Percentiles rank a stretch among this genome's conserved stretches.
Conservation (phyloP, 1,140 invertebrate genomes). For the Diorhabda elongata region DNA sequence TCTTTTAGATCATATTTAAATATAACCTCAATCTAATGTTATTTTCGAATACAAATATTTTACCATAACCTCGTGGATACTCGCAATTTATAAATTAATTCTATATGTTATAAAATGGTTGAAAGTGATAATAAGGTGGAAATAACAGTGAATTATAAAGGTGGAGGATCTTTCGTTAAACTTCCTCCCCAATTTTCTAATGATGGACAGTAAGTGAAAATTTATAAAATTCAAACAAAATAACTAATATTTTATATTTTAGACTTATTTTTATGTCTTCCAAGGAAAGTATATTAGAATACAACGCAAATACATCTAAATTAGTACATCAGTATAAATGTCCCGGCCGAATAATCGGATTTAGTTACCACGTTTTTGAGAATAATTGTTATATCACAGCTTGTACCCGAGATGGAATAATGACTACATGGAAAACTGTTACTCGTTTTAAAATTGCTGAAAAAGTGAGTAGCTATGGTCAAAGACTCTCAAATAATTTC, state of each 20-base stretch:
- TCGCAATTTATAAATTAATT: background rate
- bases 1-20: no score
- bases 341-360: constrained; percentile 50
- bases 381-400: constrained; percentile 51
- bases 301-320: constrained; percentile 55
- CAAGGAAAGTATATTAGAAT: constrained; percentile 55
- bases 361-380: constrained; percentile 47
- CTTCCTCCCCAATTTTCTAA: constrained; percentile 58
- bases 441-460: constrained; percentile 50
- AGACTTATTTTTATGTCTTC: constrained; percentile 57
- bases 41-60: no score
- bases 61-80: no score
- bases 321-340: constrained; percentile 53
- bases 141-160: constrained; percentile 37
- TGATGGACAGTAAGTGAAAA: constrained; percentile 57
- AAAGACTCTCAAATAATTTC: background rate
- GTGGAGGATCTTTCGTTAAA: constrained; percentile 59
- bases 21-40: no score
- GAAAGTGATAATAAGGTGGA: constrained; percentile 24
- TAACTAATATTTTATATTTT: constrained; percentile 33
- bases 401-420: constrained; percentile 52
- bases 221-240: constrained; percentile 23
- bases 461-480: constrained; percentile 42
- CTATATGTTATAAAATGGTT: background rate
- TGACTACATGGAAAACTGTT: constrained; percentile 54